Base-by-base conservation (phyloP, 2,797 vertebrate species). In the Leptodactylus fallax region DNA sequence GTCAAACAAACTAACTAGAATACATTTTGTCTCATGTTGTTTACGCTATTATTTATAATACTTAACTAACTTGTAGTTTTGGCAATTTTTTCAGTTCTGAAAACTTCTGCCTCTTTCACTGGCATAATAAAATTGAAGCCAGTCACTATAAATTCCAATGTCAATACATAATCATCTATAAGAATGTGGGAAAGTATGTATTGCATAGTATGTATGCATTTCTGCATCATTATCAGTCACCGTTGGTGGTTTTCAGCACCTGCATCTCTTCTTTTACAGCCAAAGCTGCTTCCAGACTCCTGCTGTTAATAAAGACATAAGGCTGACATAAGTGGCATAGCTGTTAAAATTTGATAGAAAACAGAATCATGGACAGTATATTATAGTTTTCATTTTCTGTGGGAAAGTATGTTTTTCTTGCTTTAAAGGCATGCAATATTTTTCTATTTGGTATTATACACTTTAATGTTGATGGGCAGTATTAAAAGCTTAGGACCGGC, bases 211-310 rank as follows among this genome's bases (percentile, higher is more conserved):
- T 53, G 21, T 53, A 53, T 23, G n/a, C 21, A 77, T 53, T 77
- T 49, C 72, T 14, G 72, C 72, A 77, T 77, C 72, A 77, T 77
- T 77, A 77, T 77, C 49, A 23, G 72, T 77, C 72, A 77, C 72
- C 19, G 72, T 49, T 77, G 72, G 72, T 53, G 49, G 72, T 53
- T 77, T 77, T 77, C 72, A 16, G 49, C 49, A 53, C 72, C 72
- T 51, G 72, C 49, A 77, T 77, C 72, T 53, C 72, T 77, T 77
- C 47, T 53, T 77, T 53, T 49, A 77, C 47, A 77, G 47, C 72
- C 72, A 77, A 53, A 77, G 72, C 49, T n/a, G 49, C 12, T 77
- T 77, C 72, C 19, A 77, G n/a, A n/a, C 49, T 77, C 72, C 72
- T 23, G 72, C 72, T 77, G 72, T 51, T 77, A 77, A 77, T 77